Evolutionary conservation across 1,140 invertebrate genomes (phyloP).

Genomic region (Globodera ellingtonae): DNA sequence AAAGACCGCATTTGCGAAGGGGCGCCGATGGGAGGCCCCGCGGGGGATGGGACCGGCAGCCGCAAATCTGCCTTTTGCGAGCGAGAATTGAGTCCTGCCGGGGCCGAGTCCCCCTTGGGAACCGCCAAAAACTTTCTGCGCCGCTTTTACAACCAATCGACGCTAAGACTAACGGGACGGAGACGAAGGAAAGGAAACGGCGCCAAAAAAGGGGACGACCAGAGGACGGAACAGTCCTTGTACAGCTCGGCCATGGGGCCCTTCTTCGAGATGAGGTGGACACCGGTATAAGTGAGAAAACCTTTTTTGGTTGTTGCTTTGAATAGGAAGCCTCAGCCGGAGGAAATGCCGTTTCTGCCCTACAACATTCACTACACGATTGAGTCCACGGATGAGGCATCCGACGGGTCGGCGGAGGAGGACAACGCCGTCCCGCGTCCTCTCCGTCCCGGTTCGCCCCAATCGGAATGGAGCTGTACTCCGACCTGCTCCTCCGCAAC

Average conservation of each 20-base stretch:
- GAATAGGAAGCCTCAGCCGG: slow-evolving; percentile 37
- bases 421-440: not conserved
- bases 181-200: slow-evolving; percentile 17
- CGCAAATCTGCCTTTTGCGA: not conserved
- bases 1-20: slow-evolving; percentile 10
- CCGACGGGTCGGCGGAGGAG: not conserved
- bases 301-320: slow-evolving; percentile 9
- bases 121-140: slow-evolving; percentile 46
- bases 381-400: slow-evolving; percentile 33
- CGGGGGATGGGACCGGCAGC: not conserved
- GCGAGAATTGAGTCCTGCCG: not conserved
- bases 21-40: not conserved
- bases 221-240: slow-evolving; percentile 1
- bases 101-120: slow-evolving; percentile 17
- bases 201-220: not conserved
- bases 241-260: slow-evolving; percentile 22
- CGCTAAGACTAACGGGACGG: slow-evolving; percentile 29
- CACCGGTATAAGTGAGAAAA: too few relatives aligned
- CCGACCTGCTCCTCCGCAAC: not conserved
- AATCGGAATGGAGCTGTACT: not conserved
- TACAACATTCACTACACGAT: slow-evolving; percentile 52
- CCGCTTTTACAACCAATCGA: slow-evolving; percentile 42
- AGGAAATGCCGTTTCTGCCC: slow-evolving; percentile 47
- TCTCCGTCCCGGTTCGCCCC: not conserved
- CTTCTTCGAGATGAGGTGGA: slow-evolving; percentile 38